Evolutionary conservation across 2,888 invertebrate species (phyloP).

Genomic region (Neocrepidodera transversa): DNA sequence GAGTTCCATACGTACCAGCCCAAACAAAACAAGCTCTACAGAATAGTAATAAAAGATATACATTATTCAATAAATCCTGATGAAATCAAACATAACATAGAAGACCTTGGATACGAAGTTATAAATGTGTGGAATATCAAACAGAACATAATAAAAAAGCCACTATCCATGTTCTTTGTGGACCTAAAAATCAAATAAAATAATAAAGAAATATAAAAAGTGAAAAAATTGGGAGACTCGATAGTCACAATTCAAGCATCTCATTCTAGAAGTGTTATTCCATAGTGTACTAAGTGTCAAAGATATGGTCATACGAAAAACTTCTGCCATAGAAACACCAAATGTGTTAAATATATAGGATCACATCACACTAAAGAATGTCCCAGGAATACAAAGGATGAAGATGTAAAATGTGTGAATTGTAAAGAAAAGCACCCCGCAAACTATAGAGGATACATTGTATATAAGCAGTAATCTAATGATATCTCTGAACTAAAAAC

Average conservation of each 20-base stretch:
- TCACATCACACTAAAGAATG: not conserved
- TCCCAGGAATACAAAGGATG: not conserved
- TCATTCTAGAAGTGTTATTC: not conserved
- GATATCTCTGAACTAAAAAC: not conserved
- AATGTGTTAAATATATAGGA: not conserved
- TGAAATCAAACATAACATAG: too few relatives aligned
- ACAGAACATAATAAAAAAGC: too few relatives aligned
- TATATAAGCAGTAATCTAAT: not conserved
- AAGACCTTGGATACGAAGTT: too few relatives aligned
- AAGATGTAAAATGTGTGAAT: not conserved
- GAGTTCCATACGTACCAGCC: too few relatives aligned
- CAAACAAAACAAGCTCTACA: too few relatives aligned
- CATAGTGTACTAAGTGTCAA: slow-evolving; percentile 2
- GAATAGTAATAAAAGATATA: too few relatives aligned
- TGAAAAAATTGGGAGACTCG: not conserved
- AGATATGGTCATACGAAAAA: not conserved
- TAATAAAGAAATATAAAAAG: slow-evolving; percentile 1
- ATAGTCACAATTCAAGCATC: not conserved
- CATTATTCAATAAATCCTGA: too few relatives aligned
- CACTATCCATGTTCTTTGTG: too few relatives aligned
- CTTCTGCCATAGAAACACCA: not conserved
- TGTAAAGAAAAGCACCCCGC: slow-evolving; percentile 38
- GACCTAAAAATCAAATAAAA: not conserved
- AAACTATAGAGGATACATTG: slow-evolving; percentile 42
- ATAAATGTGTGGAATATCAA: too few relatives aligned